Conservation (phyloP, 2,888 invertebrate genomes). For the Phania funesta region DNA sequence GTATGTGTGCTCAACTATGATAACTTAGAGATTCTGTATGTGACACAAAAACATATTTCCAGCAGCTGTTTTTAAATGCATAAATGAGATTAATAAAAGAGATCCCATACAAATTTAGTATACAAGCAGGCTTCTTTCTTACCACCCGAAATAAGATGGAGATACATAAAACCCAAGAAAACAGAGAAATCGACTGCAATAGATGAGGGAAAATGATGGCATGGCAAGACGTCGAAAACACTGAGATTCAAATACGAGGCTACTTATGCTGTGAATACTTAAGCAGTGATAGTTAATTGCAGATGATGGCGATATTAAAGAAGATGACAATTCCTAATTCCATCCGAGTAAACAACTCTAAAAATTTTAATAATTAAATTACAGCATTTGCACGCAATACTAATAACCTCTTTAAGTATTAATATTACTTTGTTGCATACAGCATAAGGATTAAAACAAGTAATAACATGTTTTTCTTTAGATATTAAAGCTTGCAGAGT, state of each 20-base stretch:
- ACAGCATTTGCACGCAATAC: conserved; percentile 62
- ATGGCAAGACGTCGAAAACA: conserved; percentile 43
- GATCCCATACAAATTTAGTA: background rate
- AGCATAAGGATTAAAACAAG: background rate
- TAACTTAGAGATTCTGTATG: conserved; percentile 49
- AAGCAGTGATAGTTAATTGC: too few species aligned
- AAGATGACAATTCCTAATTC: conserved; percentile 9
- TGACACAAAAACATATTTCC: conserved; percentile 63
- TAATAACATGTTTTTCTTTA: background rate
- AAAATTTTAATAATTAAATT: conserved; percentile 58
- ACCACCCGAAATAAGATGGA: conserved; percentile 10
- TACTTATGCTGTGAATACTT: background rate
- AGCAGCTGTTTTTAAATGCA: conserved; percentile 57
- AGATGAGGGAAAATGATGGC: conserved; percentile 55
- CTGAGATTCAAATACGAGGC: conserved; percentile 10
- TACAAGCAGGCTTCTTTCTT: background rate
- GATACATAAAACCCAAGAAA: background rate
- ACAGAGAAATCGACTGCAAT: background rate
- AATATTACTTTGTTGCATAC: conserved; percentile 7
- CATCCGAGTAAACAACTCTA: conserved; percentile 11
- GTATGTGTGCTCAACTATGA: conserved; percentile 19
- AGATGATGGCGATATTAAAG: background rate
- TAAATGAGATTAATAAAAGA: conserved; percentile 13
- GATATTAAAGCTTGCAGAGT: background rate
- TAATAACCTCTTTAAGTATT: conserved; percentile 4